These are phyloP conservation scores for Amphipoea lucens DNA, from an alignment of 2,888 invertebrate genomes.

Conservation along the genomic window DNA sequence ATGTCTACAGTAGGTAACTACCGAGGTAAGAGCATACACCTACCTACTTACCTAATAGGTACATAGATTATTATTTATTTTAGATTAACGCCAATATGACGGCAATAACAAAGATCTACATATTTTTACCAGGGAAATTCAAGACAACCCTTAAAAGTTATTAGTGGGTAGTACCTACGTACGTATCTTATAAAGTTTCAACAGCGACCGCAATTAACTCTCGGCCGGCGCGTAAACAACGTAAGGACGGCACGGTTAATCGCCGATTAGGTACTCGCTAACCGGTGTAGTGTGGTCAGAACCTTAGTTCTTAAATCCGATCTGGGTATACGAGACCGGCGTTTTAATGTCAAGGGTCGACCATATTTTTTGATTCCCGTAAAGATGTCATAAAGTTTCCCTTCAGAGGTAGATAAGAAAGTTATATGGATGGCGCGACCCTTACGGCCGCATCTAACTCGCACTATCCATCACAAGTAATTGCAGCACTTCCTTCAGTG, in stretches of 20 bases:
- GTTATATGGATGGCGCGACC: constrained; percentile 84
- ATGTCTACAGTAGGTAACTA: not conserved
- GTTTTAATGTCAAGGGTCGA: constrained; percentile 82
- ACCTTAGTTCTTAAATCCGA: constrained; percentile 75
- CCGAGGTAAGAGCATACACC: not conserved
- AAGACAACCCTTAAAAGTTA: constrained; percentile 3
- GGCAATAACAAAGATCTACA: not conserved
- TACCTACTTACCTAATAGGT: not conserved
- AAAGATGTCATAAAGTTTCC: constrained; percentile 87
- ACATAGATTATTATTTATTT: not conserved
- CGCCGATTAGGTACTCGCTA: constrained; percentile 55
- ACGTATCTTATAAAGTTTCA: constrained; percentile 42
- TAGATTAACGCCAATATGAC: too few species aligned
- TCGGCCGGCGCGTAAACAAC: constrained; percentile 53
- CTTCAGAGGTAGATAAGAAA: constrained; percentile 86
- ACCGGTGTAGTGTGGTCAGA: constrained; percentile 56
- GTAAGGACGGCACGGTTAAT: constrained; percentile 56
- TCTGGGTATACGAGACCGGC: constrained; percentile 74
- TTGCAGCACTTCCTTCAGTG: constrained; percentile 86
- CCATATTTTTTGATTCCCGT: constrained; percentile 86
- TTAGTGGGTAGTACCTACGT: not conserved
- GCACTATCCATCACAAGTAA: constrained; percentile 86
- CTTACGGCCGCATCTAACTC: constrained; percentile 84
- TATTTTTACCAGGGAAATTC: constrained; percentile 9
- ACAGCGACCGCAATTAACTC: constrained; percentile 59